These are phyloP conservation scores for Phrynocephalus guinanensis DNA, from an alignment of 2,797 vertebrate species.

Conservation along the genomic window DNA sequence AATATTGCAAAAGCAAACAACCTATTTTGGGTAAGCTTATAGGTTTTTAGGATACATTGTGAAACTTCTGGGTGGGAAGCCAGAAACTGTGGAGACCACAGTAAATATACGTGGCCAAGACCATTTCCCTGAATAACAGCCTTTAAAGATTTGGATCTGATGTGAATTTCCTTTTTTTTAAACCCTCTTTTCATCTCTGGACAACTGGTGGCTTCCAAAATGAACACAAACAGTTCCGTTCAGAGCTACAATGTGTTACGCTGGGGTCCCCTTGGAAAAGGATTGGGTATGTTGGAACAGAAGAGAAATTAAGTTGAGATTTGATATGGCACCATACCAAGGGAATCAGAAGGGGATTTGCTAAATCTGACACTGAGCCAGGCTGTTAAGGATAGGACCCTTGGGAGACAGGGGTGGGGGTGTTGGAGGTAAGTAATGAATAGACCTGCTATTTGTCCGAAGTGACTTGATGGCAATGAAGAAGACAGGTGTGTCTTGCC, in stretches of 20 bases:
- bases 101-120: background rate
- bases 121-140: background rate
- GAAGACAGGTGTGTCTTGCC: background rate
- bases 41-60: background rate
- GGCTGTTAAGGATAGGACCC: no score
- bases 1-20: constrained; percentile 6
- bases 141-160: background rate
- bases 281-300: background rate
- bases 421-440: no score
- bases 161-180: background rate
- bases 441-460: no score
- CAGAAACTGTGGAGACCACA: background rate
- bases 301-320: no score
- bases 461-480: no score
- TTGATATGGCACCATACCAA: background rate
- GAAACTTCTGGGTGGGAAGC: background rate
- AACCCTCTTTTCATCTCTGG: background rate
- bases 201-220: background rate
- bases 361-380: background rate
- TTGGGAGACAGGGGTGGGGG: no score
- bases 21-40: constrained; percentile 8
- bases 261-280: no score
- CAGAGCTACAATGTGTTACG: background rate
- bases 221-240: background rate
- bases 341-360: background rate